These are phyloP conservation scores for Coelopa frigida DNA, from an alignment of 1,140 invertebrate genomes.

Conservation along the genomic window DNA sequence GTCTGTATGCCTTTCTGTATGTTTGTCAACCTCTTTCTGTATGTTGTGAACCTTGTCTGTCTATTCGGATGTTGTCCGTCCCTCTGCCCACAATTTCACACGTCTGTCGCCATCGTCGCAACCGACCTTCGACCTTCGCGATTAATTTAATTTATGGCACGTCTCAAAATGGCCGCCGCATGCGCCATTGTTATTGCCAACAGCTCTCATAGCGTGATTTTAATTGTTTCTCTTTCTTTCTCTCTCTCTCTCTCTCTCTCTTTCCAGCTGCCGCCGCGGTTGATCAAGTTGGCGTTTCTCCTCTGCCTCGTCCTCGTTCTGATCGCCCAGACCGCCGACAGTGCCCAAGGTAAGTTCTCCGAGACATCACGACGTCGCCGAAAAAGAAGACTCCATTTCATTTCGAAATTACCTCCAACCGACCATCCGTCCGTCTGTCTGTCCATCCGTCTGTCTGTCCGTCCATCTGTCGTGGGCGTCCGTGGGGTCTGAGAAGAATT, in stretches of 20 bases:
- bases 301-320: constrained; percentile 49
- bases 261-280: constrained; percentile 52
- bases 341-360: constrained; percentile 49
- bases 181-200: no score
- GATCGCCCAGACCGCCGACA: constrained; percentile 49
- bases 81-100: no score
- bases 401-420: neutral
- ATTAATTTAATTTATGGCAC: no score
- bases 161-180: no score
- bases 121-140: no score
- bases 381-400: neutral
- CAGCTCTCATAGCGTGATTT: no score
- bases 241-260: constrained; percentile 15
- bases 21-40: no score
- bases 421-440: neutral
- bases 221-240: no score
- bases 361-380: neutral
- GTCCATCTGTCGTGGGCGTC: neutral
- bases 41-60: no score
- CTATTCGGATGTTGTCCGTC: no score
- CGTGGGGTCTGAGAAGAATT: neutral
- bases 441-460: neutral
- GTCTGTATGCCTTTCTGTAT: no score
- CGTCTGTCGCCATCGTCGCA: no score
- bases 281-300: constrained; percentile 49